Percentiles rank a stretch among this genome's conserved stretches.
phyloP scores from a whole-genome alignment of 2,797 vertebrate species.

The Heteromormyrus szaboi region DNA sequence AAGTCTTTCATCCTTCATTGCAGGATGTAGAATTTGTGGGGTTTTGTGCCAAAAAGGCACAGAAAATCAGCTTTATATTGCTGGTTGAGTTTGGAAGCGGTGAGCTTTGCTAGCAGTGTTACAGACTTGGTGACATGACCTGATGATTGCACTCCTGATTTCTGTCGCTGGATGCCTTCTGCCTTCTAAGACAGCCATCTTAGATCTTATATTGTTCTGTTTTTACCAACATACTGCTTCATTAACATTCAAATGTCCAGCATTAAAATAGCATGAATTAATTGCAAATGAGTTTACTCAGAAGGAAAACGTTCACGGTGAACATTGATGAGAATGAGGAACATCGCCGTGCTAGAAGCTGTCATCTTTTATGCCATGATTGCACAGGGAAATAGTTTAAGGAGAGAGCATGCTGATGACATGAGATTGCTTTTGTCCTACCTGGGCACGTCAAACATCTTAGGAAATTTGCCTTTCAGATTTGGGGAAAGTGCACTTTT shows the following conservation, averaged over 20 bases:
- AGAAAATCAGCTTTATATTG: neutral
- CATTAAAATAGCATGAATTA: neutral
- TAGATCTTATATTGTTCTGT: neutral
- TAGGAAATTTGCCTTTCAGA: neutral
- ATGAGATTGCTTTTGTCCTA: neutral
- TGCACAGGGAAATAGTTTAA: neutral
- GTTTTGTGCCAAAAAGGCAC: neutral
- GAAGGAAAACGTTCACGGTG: neutral
- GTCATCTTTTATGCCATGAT: neutral
- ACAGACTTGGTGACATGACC: neutral
- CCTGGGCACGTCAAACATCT: neutral
- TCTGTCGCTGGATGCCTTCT: neutral
- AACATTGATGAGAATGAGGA: neutral
- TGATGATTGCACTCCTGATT: neutral
- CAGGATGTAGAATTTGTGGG: neutral
- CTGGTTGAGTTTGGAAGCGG: neutral
- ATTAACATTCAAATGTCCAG: neutral
- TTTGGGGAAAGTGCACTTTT: neutral
- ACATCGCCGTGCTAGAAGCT: neutral
- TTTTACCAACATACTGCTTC: neutral
- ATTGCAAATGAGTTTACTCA: neutral
- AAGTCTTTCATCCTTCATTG: neutral
- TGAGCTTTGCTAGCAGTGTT: neutral
- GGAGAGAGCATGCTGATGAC: neutral
- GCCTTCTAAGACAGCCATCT: neutral